These are phyloP conservation scores for Ovis canadensis DNA, from an alignment of 2,113 vertebrate genomes.

Conservation along the genomic window DNA sequence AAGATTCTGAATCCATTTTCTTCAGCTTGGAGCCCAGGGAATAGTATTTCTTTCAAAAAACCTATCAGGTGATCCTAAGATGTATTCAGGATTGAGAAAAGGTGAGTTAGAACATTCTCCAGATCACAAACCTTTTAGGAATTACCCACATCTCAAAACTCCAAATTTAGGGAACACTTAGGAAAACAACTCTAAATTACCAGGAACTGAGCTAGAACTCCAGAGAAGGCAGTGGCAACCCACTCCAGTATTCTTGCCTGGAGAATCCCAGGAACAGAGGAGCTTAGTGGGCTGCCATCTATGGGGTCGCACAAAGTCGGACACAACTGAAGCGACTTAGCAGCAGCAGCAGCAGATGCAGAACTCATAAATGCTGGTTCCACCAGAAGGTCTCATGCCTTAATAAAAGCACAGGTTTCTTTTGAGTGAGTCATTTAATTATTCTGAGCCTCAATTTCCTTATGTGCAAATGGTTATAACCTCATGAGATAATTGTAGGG, in stretches of 20 bases:
- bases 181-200: neutral
- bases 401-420: neutral
- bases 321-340: too few species aligned
- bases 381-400: neutral
- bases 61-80: neutral
- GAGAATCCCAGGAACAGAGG: too few species aligned
- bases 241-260: too few species aligned
- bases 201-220: neutral
- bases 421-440: neutral
- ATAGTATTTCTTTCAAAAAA: neutral
- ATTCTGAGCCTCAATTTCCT: neutral
- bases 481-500: neutral
- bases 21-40: neutral
- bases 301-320: too few species aligned
- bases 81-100: neutral
- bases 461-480: neutral
- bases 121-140: neutral
- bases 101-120: neutral
- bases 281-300: too few species aligned
- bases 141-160: neutral
- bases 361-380: neutral
- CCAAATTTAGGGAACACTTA: neutral
- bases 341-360: neutral
- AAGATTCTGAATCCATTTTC: neutral
- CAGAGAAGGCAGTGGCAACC: too few species aligned